Evolutionary conservation across 2,113 vertebrate genomes (phyloP), one percentile per base, ranked within the genome.

Genomic region (Diadophis punctatus): DNA sequence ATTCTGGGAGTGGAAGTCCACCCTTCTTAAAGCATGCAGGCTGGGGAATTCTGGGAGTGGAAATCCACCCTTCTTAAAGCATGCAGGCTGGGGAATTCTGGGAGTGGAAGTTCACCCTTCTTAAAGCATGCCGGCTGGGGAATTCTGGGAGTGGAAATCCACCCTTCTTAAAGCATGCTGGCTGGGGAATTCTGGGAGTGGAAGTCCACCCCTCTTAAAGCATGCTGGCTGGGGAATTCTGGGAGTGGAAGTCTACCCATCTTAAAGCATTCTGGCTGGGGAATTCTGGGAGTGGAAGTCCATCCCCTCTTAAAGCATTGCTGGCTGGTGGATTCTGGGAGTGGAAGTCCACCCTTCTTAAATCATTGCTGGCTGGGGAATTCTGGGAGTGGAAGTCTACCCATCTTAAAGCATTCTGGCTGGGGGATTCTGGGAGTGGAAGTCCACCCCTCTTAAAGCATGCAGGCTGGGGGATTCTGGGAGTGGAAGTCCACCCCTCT

Each of bases 281-380:
- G 30, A 0, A 74, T n/a, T 74, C 63, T 34, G n/a, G n/a, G 63
- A 74, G 10, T 60, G 0, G 58, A 30, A 30, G 58, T 1, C 8
- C 25, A 4, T n/a, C 25, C 3, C 3, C 0, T 30, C 25, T 18
- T 74, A n/a, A n/a, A 74, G 60, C 11, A n/a, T n/a, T 0, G 11
- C 30, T 11, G 58, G 9, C 9, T 60, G 9, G 30, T 4, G 11
- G 0, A 68, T 14, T 34, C n/a, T 74, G 63, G n/a, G 63, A 74
- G 1, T 12, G 0, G 3, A 30, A 30, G 1, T 0, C 10, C 58
- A 1, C 1, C 1, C 3, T 0, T 63, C 58, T 34, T 74, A 18
- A 34, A 34, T 14, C n/a, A 74, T 2, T 6, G 4, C 27, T 27
- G 56, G 56, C 8, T 60, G 2, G 60, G 60, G 60, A 0, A 68